Conservation (phyloP, 2,113 vertebrate species). For the Furnarius figulus region DNA sequence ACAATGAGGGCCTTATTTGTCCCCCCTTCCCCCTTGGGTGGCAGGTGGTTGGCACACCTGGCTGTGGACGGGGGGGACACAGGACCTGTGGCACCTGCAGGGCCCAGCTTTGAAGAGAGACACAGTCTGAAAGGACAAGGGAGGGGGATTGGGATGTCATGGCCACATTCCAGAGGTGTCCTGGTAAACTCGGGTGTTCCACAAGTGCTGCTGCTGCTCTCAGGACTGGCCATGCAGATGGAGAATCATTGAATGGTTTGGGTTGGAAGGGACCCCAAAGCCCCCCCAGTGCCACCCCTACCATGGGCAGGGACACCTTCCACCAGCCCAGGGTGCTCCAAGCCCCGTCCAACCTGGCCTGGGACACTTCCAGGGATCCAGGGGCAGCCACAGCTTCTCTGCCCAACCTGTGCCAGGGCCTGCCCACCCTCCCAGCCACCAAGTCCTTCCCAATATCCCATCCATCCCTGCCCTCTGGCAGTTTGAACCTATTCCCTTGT, state of each 20-base stretch:
- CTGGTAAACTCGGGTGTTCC: background rate
- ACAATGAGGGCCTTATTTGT: background rate
- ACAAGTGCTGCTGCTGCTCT: background rate
- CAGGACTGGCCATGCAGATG: background rate
- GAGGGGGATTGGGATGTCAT: background rate
- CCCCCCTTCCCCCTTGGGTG: background rate
- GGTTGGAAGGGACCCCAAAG: background rate
- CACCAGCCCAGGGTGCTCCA: background rate
- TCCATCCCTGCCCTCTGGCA: background rate
- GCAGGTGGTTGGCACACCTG: background rate
- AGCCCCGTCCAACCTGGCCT: background rate
- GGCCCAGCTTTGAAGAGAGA: background rate
- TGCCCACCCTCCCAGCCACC: fast-evolving
- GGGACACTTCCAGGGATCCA: too few relatives aligned
- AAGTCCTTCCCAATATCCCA: background rate
- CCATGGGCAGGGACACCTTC: background rate
- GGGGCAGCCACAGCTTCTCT: too few relatives aligned
- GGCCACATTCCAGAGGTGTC: background rate
- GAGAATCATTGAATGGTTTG: background rate
- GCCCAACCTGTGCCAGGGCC: too few relatives aligned
- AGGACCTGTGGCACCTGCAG: background rate
- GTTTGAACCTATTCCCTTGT: background rate
- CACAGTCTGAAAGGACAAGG: background rate
- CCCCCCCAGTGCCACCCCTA: background rate
- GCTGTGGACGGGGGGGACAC: background rate